These are phyloP conservation scores for Drosophila buzzatii DNA, from an alignment of 2,888 invertebrate species.

Conservation along the genomic window DNA sequence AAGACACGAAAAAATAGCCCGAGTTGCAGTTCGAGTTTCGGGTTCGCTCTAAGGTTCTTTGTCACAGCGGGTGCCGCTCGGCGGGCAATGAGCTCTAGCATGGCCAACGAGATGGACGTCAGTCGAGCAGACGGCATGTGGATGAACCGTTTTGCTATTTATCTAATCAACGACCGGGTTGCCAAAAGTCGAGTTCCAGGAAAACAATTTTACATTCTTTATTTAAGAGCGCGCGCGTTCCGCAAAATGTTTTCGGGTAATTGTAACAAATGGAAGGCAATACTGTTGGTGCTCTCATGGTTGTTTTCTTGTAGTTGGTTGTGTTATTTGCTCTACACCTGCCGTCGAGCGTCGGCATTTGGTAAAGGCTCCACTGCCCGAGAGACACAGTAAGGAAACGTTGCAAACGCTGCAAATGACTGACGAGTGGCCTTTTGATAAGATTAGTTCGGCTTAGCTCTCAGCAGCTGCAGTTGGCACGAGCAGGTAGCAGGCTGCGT, in stretches of 20 bases:
- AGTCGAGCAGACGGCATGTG: conserved; percentile 43
- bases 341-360: conserved; percentile 45
- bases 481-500: conserved; percentile 56
- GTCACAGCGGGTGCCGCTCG: conserved; percentile 60
- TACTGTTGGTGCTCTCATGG: conserved; percentile 11
- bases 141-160: conserved; percentile 64
- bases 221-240: conserved; percentile 41
- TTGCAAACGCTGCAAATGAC: conserved; percentile 34
- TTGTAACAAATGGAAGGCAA: conserved; percentile 67
- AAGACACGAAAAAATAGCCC: conserved; percentile 4
- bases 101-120: conserved; percentile 48
- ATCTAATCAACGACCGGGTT: conserved; percentile 69
- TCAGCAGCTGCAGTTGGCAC: conserved; percentile 52
- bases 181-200: conserved; percentile 58
- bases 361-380: conserved; percentile 47
- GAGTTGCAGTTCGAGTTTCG: background rate
- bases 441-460: conserved; percentile 65
- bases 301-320: conserved; percentile 26
- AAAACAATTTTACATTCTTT: conserved; percentile 30
- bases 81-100: conserved; percentile 32
- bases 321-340: conserved; percentile 56
- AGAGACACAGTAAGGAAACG: conserved; percentile 2
- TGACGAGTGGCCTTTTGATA: conserved; percentile 67
- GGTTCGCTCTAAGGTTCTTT: conserved; percentile 17
- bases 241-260: conserved; percentile 68